A percentile compares a stretch with the other conserved stretches of the same genome.
Evolutionary conservation across 2,113 vertebrate species (phyloP).

Genomic region (Oreocharis arfaki): DNA sequence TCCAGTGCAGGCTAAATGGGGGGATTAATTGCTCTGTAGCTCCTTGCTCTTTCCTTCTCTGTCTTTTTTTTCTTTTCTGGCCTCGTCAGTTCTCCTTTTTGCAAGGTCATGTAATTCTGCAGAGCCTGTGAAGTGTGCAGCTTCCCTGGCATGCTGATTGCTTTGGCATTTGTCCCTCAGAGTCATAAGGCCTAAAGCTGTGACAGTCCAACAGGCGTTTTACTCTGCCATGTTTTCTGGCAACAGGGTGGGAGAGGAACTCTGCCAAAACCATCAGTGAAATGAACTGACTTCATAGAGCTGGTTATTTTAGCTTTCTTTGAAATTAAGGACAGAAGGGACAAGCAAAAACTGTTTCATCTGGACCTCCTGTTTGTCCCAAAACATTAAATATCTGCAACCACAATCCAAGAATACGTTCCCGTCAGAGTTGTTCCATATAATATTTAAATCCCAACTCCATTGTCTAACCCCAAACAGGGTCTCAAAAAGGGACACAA

Average conservation of each 20-base stretch:
- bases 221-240: conserved; percentile 46
- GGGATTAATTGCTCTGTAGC: background rate
- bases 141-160: background rate
- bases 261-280: conserved; percentile 48
- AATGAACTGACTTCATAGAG: conserved; percentile 13
- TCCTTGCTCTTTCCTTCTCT: background rate
- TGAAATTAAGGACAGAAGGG: conserved; percentile 32
- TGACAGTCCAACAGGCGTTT: conserved; percentile 28
- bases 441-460: background rate
- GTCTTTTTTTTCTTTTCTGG: background rate
- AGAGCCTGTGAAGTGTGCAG: background rate
- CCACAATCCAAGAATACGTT: background rate
- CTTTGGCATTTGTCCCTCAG: conserved; percentile 26
- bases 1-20: background rate
- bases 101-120: background rate
- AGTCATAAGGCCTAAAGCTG: conserved; percentile 59
- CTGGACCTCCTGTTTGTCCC: background rate
- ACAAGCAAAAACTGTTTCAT: conserved; percentile 10
- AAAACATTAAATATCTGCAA: background rate
- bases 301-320: conserved; percentile 19
- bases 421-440: background rate
- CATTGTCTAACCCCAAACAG: background rate
- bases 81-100: background rate
- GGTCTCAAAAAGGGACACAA: background rate
- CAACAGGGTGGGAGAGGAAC: background rate